Conservation (phyloP, 2,888 invertebrate species). For the Ophion costatus region DNA sequence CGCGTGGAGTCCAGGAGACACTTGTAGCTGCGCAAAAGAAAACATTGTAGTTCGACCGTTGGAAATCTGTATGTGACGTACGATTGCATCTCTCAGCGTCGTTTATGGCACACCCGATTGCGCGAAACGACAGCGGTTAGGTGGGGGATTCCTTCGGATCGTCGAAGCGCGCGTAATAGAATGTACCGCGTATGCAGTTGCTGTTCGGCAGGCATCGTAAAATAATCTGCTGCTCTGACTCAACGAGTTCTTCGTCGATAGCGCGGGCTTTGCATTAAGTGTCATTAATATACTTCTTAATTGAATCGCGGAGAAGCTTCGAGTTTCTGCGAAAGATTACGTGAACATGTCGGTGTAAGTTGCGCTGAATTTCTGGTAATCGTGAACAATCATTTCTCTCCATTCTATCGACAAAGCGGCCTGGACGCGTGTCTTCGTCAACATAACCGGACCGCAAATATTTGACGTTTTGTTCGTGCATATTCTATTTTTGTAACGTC, state of each 20-base stretch:
- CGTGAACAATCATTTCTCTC: slow-evolving; percentile 6
- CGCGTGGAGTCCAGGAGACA: neutral
- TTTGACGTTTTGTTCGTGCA: slow-evolving; percentile 4
- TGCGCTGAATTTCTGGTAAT: neutral
- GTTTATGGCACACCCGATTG: neutral
- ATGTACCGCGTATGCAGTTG: slow-evolving; percentile 1
- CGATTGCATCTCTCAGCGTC: neutral
- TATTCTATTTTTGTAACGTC: slow-evolving; percentile 35
- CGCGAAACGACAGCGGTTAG: slow-evolving; percentile 2
- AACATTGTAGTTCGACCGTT: neutral
- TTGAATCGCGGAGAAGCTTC: slow-evolving; percentile 3
- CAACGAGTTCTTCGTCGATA: neutral
- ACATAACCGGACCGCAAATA: neutral
- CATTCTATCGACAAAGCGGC: neutral
- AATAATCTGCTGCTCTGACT: slow-evolving; percentile 8
- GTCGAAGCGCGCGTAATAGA: neutral
- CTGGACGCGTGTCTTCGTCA: neutral
- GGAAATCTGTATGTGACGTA: neutral
- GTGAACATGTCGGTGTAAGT: slow-evolving; percentile 54
- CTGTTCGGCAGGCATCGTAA: slow-evolving; percentile 15
- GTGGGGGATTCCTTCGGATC: slow-evolving; percentile 28
- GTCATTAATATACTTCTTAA: neutral
- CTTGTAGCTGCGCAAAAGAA: neutral
- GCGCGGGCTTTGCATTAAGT: neutral
- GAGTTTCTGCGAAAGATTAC: slow-evolving; percentile 19